These are phyloP conservation scores for Theristicus caerulescens DNA, from an alignment of 2,113 vertebrate genomes.

Conservation along the genomic window DNA sequence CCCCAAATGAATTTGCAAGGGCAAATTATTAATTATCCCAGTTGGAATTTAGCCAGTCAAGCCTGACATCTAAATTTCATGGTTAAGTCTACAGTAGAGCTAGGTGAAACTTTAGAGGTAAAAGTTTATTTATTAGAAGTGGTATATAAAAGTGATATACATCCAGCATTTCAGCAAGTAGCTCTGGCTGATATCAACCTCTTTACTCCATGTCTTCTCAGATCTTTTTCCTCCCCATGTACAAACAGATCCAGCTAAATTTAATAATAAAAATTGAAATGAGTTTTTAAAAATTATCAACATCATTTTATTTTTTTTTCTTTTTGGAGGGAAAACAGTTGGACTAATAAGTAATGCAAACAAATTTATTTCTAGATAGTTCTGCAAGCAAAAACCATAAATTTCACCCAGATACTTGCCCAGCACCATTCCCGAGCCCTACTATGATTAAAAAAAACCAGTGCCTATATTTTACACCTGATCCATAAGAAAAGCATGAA, in stretches of 20 bases:
- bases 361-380: neutral
- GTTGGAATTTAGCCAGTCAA: neutral
- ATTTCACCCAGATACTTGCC: neutral
- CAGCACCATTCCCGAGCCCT: neutral
- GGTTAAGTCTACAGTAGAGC: neutral
- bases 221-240: rapidly evolving
- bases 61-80: neutral
- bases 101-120: neutral
- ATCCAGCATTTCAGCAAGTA: neutral
- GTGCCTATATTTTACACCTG: neutral
- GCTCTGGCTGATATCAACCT: neutral
- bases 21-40: neutral
- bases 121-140: neutral
- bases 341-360: neutral
- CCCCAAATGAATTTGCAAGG: neutral
- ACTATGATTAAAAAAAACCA: neutral
- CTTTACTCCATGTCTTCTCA: neutral
- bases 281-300: neutral
- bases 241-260: neutral
- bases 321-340: neutral
- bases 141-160: neutral
- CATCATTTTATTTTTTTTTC: neutral
- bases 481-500: neutral
- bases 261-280: neutral
- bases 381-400: neutral